Evolutionary conservation across 2,797 vertebrate species (phyloP), one percentile per base, ranked within the genome.

Genomic region (Anabas testudineus): DNA sequence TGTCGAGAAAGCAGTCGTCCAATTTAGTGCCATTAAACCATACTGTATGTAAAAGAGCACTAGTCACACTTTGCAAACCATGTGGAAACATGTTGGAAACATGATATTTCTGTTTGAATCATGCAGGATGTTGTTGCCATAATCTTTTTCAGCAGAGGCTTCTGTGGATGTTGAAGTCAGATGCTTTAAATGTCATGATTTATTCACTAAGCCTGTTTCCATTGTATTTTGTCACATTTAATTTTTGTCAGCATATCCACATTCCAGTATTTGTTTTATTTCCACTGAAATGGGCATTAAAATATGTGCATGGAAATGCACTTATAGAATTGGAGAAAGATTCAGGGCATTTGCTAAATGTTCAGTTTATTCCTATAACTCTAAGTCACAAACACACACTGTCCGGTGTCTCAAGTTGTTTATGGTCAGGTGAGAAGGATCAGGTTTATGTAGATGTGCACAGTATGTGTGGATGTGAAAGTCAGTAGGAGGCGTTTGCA

Each of bases 401-500:
- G 30, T 14, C n/a, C 19, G 4, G 19, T 39, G 14, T 22, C 22
- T 74, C 30, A 15, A n/a, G 18, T 32, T 5, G 3, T 39, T 36
- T 49, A 49, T 45, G 46, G 55, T 74, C 34, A 60, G 52, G 28
- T 43, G 63, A 51, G 32, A 63, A 57, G 55, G 19, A 26, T 34
- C 51, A 43, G 10, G 53, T 46, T 46, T 21, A 21, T 19, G 61
- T 55, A 46, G 15, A 65, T 22, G 45, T 53, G 15, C 34, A 24
- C 46, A 67, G 21, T 70, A 56, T 46, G 77, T 74, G 74, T 66
- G 37, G 53, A 76, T 66, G 51, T 56, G 67, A 78, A 72, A 55
- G 30, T 28, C 42, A 75, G 83, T 63, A 55, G 72, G 80, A 84
- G 76, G 73, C 82, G 80, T 73, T 64, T 76, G 56, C 3, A 68